Evolutionary conservation across 2,797 vertebrate genomes (phyloP).

Genomic region (Sebastes reedi): DNA sequence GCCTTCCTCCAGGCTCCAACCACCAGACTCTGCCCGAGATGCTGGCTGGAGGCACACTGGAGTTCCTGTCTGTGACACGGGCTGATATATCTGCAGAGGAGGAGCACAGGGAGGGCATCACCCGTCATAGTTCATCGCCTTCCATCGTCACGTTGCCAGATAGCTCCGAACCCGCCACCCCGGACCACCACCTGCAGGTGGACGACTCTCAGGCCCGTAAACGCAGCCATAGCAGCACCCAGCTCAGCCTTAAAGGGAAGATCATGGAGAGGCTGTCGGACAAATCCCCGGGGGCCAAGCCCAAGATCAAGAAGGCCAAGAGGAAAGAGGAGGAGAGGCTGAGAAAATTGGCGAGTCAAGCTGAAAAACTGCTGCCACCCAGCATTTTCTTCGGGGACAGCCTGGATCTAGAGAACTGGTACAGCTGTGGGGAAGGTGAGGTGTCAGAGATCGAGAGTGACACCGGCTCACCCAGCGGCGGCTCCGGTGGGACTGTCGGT

Average conservation of each 20-base stretch:
- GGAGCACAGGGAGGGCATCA: constrained; percentile 79
- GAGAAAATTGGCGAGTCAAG: constrained; percentile 87
- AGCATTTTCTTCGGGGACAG: constrained; percentile 98
- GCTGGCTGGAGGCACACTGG: constrained; percentile 85
- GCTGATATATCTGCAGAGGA: constrained; percentile 53
- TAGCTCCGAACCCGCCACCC: constrained; percentile 51
- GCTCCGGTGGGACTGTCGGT: constrained; percentile 31
- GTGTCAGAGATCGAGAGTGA: constrained; percentile 99
- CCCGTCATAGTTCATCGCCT: constrained; percentile 93
- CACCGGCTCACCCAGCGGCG: constrained; percentile 89
- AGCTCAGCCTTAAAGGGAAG: constrained; percentile 95
- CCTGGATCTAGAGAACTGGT: constrained; percentile 98
- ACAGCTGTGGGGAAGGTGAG: constrained; percentile 98
- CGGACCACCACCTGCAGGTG: constrained; percentile 79
- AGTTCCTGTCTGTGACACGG: constrained; percentile 83
- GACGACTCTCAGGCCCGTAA: constrained; percentile 87
- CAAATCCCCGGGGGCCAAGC: constrained; percentile 95
- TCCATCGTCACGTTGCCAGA: constrained; percentile 90
- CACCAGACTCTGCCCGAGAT: constrained; percentile 83
- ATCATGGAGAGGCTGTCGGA: constrained; percentile 89
- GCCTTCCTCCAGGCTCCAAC: constrained; percentile 55
- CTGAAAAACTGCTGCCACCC: constrained; percentile 88
- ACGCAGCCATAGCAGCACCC: constrained; percentile 94
- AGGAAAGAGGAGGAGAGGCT: constrained; percentile 88
- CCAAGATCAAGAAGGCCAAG: constrained; percentile 92